These are phyloP conservation scores for Auanema freiburgensis DNA, from an alignment of 2,888 invertebrate species.

Conservation along the genomic window DNA sequence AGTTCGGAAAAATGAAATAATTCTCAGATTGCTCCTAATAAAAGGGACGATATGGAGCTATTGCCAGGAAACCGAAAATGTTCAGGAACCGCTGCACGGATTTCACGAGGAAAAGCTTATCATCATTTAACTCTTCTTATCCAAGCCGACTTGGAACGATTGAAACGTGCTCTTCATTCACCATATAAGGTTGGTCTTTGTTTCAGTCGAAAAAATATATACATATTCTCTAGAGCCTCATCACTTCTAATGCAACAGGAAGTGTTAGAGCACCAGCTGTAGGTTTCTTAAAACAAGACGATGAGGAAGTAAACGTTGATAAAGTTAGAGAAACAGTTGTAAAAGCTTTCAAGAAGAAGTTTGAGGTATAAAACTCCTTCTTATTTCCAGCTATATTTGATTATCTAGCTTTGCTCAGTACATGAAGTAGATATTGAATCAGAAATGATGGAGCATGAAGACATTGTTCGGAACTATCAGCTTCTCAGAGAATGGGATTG, in stretches of 20 bases:
- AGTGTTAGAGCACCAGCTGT: constrained; percentile 79
- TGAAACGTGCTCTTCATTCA: constrained; percentile 45
- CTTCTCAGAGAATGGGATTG: constrained; percentile 82
- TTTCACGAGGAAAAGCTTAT: constrained; percentile 86
- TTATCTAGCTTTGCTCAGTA: neutral
- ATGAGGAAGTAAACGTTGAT: constrained; percentile 68
- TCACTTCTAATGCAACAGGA: constrained; percentile 82
- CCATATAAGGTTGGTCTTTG: constrained; percentile 8
- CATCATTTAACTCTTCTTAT: constrained; percentile 95
- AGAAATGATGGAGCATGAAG: constrained; percentile 19
- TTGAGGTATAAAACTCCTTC: constrained; percentile 69
- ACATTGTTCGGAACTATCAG: constrained; percentile 70
- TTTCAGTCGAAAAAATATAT: constrained; percentile 5
- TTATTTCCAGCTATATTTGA: neutral
- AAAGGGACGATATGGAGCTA: constrained; percentile 83
- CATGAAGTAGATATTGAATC: constrained; percentile 11
- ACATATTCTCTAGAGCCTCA: constrained; percentile 73
- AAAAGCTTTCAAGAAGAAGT: constrained; percentile 82
- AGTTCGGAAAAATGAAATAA: neutral
- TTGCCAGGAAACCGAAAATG: constrained; percentile 66
- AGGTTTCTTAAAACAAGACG: constrained; percentile 79
- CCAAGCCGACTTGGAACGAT: constrained; percentile 70
- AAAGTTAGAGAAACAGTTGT: constrained; percentile 77
- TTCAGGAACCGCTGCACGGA: constrained; percentile 91
- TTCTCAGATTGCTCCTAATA: constrained; percentile 70